Evolutionary conservation across 2,113 vertebrate genomes (phyloP).

Genomic region (Cyanoramphus novaezelandiae): DNA sequence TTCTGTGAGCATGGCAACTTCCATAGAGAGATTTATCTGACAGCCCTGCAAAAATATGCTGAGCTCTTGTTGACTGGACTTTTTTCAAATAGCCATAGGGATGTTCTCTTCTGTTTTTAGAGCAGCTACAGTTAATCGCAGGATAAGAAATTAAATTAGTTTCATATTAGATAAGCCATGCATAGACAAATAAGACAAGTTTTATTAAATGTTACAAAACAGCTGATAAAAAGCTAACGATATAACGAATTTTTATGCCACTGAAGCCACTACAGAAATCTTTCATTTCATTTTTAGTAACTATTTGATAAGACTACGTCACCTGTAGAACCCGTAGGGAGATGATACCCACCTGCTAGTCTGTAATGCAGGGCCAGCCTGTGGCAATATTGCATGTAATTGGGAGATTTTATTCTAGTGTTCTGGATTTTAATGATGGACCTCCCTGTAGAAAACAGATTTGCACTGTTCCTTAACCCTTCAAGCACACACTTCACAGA

Average conservation of each 20-base stretch:
- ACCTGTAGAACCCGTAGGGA: background rate
- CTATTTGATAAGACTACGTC: background rate
- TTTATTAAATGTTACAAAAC: constrained; percentile 3
- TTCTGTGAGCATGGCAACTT: constrained; percentile 56
- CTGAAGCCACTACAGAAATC: background rate
- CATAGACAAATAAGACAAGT: background rate
- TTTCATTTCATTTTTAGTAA: background rate
- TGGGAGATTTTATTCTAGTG: background rate
- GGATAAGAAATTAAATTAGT: constrained; percentile 23
- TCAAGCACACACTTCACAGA: background rate
- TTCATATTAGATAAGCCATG: background rate
- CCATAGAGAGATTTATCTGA: constrained; percentile 38
- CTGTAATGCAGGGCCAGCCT: background rate
- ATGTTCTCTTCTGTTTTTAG: background rate
- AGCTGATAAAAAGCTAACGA: background rate
- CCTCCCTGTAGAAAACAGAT: background rate
- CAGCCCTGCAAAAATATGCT: constrained; percentile 46
- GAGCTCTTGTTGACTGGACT: constrained; percentile 46
- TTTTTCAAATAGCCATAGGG: background rate
- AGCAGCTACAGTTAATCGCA: background rate
- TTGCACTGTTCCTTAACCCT: background rate
- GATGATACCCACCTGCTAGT: background rate
- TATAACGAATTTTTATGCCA: background rate
- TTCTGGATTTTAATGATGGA: background rate
- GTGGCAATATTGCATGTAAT: background rate